Evolutionary conservation across 2,888 invertebrate genomes (phyloP), one percentile per base, ranked within the genome.

Genomic region (Pyrrhosoma nymphula): DNA sequence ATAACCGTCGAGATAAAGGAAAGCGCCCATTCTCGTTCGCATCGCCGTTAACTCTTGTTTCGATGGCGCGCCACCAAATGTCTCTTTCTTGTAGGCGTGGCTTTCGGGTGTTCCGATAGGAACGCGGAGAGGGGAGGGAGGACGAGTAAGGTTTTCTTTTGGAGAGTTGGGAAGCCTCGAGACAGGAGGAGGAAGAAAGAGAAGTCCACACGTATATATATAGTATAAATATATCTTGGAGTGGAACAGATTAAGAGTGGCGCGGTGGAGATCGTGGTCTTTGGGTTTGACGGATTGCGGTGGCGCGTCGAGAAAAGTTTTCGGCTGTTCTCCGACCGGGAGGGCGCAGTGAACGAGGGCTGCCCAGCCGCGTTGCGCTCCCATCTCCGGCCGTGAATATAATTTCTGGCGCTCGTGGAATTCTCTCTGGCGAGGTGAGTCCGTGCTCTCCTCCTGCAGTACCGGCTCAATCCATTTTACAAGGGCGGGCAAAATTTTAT

Each of bases 211-310:
- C 82, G 82, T 10, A 82, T 14, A 14, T 60, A 60, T 60, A 60
- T 60, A 60, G 82, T 82, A 82, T 82, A 82, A 82, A 82, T 82
- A 82, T 82, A 82, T 82, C 82, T 30, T 35, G 30, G 35, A 35
- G 82, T 82, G 82, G 82, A 82, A 16, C 82, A 82, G 35, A 82
- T 82, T 82, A 82, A 47, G 82, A 30, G 35, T 26, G 82, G 82
- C 26, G 30, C 16, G 3, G 82, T 30, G 30, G 82, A 82, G 26
- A 20, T 26, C 82, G 35, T 16, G 14, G 35, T 82, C 10, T 69
- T 69, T 35, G 82, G 82, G 82, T 14, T 35, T 35, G 82, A 82
- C 23, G 82, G 35, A 82, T 69, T 2, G 69, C 60, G 69, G 69
- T 4, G 69, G 26, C 47, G 47, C 26, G 82, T 35, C 4, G 82